These are phyloP conservation scores for Lathronympha strigana DNA, from an alignment of 2,888 invertebrate genomes.

Conservation along the genomic window DNA sequence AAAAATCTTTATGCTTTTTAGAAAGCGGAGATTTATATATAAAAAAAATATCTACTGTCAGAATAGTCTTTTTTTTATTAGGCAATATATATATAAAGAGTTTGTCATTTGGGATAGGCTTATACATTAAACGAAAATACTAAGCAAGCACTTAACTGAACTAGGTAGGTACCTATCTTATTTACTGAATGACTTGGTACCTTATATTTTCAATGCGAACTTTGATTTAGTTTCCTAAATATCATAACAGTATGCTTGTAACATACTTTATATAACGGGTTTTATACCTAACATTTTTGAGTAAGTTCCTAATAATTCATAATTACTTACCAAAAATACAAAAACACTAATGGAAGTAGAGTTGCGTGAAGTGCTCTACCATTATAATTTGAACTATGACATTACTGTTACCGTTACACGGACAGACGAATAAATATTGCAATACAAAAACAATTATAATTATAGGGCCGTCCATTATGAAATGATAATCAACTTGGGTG, in stretches of 20 bases:
- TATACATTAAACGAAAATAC: no score
- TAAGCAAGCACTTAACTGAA: no score
- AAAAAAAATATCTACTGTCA: no score
- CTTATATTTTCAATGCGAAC: not conserved
- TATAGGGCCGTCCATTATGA: slow-evolving; percentile 52
- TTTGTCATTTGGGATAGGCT: no score
- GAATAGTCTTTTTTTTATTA: no score
- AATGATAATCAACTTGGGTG: slow-evolving; percentile 32
- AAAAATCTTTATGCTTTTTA: no score
- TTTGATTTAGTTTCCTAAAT: not conserved
- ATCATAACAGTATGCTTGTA: not conserved
- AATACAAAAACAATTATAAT: slow-evolving; percentile 71
- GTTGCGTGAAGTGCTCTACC: slow-evolving; percentile 45
- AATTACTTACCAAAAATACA: slow-evolving; percentile 3
- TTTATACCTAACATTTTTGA: not conserved
- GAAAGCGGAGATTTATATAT: no score
- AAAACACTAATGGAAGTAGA: slow-evolving; percentile 44
- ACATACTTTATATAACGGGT: not conserved
- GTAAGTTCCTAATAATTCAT: slow-evolving; percentile 6
- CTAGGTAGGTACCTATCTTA: no score
- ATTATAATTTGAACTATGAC: slow-evolving; percentile 59
- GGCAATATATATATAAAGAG: no score
- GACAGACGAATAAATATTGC: slow-evolving; percentile 56
- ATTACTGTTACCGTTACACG: slow-evolving; percentile 59
- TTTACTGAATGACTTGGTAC: no score